phyloP scores from a whole-genome alignment of 1,140 invertebrate species.

The Callitettix versicolor region DNA sequence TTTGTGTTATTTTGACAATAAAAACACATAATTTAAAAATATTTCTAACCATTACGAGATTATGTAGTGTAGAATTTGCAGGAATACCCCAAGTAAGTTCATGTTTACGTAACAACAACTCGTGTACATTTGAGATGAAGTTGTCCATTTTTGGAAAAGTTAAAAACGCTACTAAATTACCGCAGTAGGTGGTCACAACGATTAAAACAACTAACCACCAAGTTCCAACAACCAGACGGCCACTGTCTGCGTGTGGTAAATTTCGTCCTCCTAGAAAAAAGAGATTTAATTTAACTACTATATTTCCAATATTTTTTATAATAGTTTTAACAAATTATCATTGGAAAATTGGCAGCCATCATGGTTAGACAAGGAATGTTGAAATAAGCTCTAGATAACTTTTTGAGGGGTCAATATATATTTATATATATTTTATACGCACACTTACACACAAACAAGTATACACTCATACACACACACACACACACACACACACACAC shows the following conservation, averaged over 20 bases:
- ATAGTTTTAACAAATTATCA: background rate
- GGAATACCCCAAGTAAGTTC: conserved; percentile 63
- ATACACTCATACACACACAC: no score
- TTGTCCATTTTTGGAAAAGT: conserved; percentile 81
- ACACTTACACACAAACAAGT: no score
- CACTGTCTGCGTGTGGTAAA: conserved; percentile 70
- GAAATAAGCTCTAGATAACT: no score
- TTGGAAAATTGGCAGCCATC: background rate
- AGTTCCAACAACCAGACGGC: conserved; percentile 74
- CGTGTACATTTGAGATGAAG: conserved; percentile 59
- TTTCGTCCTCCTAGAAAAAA: conserved; percentile 63
- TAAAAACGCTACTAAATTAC: conserved; percentile 84
- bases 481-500: no score
- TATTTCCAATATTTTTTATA: background rate
- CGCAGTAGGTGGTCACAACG: conserved; percentile 83
- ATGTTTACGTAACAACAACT: conserved; percentile 48
- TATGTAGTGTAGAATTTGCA: conserved; percentile 60
- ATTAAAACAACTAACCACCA: conserved; percentile 92
- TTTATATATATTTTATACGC: no score
- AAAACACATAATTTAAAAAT: no score
- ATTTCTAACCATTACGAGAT: conserved; percentile 46
- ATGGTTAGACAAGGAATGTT: no score
- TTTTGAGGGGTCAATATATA: no score
- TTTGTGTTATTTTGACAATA: no score
- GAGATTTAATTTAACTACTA: background rate